A percentile compares a stretch with the other conserved stretches of the same genome.
phyloP scores from a whole-genome alignment of 2,888 invertebrate species.

The Corbicula japonica region DNA sequence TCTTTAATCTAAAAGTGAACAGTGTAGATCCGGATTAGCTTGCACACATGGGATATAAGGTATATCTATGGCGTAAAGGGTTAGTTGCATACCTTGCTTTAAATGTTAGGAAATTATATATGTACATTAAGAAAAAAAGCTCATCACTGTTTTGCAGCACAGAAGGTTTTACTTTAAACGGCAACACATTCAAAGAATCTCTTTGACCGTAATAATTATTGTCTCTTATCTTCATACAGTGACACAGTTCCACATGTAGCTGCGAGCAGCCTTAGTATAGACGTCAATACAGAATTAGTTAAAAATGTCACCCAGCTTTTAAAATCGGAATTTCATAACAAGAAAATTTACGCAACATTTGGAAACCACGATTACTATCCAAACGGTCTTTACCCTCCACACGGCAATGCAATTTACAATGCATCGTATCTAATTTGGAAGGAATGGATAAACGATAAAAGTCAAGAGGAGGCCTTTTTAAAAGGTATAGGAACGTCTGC shows the following conservation, averaged over 20 bases:
- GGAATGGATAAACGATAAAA: conserved; percentile 91
- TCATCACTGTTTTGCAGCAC: no score
- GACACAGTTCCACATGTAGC: conserved; percentile 93
- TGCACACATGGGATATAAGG: no score
- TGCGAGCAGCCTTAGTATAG: conserved; percentile 90
- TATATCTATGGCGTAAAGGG: no score
- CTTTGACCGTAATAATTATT: no score
- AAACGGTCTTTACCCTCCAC: conserved; percentile 87
- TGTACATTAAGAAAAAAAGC: no score
- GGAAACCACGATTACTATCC: conserved; percentile 93
- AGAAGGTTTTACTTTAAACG: no score
- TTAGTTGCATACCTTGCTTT: no score
- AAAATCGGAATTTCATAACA: conserved; percentile 86
- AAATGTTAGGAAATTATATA: no score
- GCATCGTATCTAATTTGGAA: conserved; percentile 90
- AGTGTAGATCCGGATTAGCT: no score
- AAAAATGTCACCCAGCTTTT: conserved; percentile 91
- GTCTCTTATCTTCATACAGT: no score
- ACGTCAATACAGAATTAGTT: conserved; percentile 91
- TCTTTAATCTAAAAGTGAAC: no score
- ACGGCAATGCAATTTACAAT: conserved; percentile 87
- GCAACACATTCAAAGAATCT: no score
- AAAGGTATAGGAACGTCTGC: conserved; percentile 90
- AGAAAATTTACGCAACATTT: conserved; percentile 95
- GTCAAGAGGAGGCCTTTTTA: conserved; percentile 93